Evolutionary conservation across 2,797 vertebrate species (phyloP).

Genomic region (Malurus splendens): DNA sequence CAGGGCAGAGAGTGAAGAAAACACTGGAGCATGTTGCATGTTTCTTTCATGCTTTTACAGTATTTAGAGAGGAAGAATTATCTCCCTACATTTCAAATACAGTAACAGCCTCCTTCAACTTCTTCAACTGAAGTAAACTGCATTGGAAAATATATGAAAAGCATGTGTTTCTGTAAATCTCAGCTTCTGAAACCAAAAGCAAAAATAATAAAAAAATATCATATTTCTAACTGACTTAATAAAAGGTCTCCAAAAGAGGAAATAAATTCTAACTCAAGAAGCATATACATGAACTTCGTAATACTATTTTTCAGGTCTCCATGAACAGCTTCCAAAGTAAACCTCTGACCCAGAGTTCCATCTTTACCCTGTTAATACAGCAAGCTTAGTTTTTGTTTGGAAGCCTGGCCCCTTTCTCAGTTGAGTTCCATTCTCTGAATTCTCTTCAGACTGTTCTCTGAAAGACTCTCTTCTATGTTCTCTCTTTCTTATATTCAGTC

Average conservation of each 20-base stretch:
- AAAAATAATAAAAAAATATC: neutral
- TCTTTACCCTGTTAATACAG: neutral
- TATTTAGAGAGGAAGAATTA: neutral
- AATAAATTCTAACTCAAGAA: neutral
- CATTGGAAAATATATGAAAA: neutral
- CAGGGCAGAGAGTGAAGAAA: neutral
- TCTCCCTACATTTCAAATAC: neutral
- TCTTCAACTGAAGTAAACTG: neutral
- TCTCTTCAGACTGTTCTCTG: neutral
- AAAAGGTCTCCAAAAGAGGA: neutral
- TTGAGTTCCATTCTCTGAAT: neutral
- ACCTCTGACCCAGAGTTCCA: neutral
- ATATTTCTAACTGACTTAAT: neutral
- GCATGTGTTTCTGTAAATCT: neutral
- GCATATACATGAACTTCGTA: neutral
- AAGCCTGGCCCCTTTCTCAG: neutral
- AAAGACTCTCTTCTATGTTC: neutral
- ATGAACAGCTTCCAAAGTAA: neutral
- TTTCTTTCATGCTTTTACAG: neutral
- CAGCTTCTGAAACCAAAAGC: neutral
- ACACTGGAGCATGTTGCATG: rapidly evolving
- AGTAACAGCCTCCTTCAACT: neutral
- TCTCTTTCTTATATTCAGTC: neutral
- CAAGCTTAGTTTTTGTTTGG: neutral
- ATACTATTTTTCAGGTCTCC: neutral